These are phyloP conservation scores for Aegithalos caudatus DNA, from an alignment of 2,113 vertebrate genomes.

Conservation along the genomic window DNA sequence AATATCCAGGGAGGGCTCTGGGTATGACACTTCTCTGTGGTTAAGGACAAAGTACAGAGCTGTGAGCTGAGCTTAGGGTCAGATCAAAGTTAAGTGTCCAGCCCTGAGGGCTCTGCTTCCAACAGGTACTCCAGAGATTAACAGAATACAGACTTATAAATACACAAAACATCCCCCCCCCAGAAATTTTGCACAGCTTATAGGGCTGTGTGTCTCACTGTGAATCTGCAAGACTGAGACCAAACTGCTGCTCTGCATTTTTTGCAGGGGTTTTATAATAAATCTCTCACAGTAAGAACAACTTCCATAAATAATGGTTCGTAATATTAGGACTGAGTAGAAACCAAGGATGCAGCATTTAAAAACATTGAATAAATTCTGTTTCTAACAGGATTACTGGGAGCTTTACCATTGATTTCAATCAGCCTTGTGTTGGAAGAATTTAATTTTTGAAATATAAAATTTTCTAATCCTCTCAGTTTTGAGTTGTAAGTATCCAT, in stretches of 20 bases:
- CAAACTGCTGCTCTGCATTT: not conserved
- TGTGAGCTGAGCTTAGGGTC: not conserved
- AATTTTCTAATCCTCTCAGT: not conserved
- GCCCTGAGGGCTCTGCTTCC: not conserved
- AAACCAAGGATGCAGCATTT: not conserved
- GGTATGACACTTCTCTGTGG: not conserved
- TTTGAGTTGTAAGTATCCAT: not conserved
- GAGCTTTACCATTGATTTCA: not conserved
- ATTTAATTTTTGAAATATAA: not conserved
- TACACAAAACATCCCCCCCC: not conserved
- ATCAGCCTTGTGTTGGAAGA: not conserved
- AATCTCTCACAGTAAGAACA: not conserved
- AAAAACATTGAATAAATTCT: not conserved
- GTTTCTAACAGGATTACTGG: not conserved
- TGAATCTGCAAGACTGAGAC: not conserved
- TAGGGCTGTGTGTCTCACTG: not conserved
- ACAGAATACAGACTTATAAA: not conserved
- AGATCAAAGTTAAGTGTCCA: not conserved
- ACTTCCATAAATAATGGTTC: not conserved
- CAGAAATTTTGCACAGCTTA: not conserved
- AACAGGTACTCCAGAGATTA: not conserved
- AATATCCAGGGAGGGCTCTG: not conserved
- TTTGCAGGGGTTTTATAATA: not conserved
- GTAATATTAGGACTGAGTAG: not conserved
- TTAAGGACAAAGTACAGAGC: constrained; percentile 17